phyloP scores from a whole-genome alignment of 2,797 vertebrate species.

The Pseudopleuronectes americanus region DNA sequence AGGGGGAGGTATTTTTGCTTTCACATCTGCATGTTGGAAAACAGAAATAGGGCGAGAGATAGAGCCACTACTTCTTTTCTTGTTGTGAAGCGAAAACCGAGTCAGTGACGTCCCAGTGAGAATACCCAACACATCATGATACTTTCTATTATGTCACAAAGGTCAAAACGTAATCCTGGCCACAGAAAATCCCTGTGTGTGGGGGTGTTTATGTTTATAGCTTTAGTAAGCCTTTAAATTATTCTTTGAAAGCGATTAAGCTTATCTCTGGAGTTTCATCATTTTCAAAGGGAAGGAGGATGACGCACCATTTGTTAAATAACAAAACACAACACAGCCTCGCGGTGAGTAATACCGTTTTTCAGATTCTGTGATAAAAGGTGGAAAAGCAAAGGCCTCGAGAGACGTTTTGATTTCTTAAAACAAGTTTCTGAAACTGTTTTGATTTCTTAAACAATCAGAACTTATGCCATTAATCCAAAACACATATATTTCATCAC shows the following conservation, averaged over 20 bases:
- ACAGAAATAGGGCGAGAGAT: not conserved
- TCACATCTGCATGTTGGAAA: not conserved
- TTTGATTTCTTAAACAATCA: no score
- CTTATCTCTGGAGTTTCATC: constrained; percentile 14
- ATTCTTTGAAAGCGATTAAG: not conserved
- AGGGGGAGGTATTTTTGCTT: constrained; percentile 44
- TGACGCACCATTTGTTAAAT: not conserved
- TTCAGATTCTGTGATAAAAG: constrained; percentile 42
- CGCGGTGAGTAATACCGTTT: constrained; percentile 8
- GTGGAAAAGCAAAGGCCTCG: not conserved
- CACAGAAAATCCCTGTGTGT: constrained; percentile 49
- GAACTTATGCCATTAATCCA: no score
- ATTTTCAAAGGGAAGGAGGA: not conserved
- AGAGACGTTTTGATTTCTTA: not conserved
- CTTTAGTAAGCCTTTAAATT: not conserved
- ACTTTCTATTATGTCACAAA: constrained; percentile 23
- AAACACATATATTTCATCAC: no score
- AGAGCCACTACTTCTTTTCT: constrained; percentile 8
- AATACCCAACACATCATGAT: constrained; percentile 37
- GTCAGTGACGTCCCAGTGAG: constrained; percentile 44
- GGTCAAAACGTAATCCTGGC: constrained; percentile 19
- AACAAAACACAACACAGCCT: not conserved
- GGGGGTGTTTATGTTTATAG: not conserved
- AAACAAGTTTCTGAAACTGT: not conserved
- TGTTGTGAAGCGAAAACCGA: constrained; percentile 50